Conservation (phyloP, 1,140 invertebrate genomes). For the Aphidius gifuensis region DNA sequence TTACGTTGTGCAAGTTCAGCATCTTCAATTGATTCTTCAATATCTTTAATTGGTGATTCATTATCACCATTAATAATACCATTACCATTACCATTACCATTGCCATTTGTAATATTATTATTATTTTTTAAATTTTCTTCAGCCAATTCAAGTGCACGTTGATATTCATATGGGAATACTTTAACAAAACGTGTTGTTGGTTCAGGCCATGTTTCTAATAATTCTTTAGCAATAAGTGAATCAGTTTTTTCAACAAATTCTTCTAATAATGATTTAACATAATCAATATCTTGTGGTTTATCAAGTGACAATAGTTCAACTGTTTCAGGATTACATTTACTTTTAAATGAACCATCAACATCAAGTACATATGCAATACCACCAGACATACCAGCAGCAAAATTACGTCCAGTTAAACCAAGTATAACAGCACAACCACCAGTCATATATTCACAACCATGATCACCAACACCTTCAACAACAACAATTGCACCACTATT, state of each 20-base stretch:
- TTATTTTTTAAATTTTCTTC: slow-evolving; percentile 30
- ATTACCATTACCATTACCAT: slow-evolving; percentile 44
- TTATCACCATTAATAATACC: slow-evolving; percentile 38
- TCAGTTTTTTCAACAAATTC: slow-evolving; percentile 91
- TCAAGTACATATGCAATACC: slow-evolving; percentile 96
- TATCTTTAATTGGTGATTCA: slow-evolving; percentile 65
- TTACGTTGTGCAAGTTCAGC: slow-evolving; percentile 73
- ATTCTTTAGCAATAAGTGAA: slow-evolving; percentile 76
- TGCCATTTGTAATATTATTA: slow-evolving; percentile 37
- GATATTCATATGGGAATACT: slow-evolving; percentile 96
- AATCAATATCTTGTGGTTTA: slow-evolving; percentile 73
- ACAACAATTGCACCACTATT: slow-evolving; percentile 95
- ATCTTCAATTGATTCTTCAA: slow-evolving; percentile 83
- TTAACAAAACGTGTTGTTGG: slow-evolving; percentile 84
- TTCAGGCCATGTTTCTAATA: slow-evolving; percentile 81
- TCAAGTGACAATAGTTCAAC: slow-evolving; percentile 84
- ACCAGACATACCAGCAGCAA: slow-evolving; percentile 98
- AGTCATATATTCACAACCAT: slow-evolving; percentile 99
- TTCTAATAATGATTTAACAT: slow-evolving; percentile 74
- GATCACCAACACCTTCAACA: slow-evolving; percentile 92
- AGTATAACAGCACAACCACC: slow-evolving; percentile 89
- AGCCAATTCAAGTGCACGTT: slow-evolving; percentile 79
- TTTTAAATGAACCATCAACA: slow-evolving; percentile 77
- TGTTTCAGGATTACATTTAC: slow-evolving; percentile 88
- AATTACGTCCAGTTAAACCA: slow-evolving; percentile 93